These are phyloP conservation scores for Liopterus haemorrhoidalis DNA, from an alignment of 2,888 invertebrate species.

Conservation along the genomic window DNA sequence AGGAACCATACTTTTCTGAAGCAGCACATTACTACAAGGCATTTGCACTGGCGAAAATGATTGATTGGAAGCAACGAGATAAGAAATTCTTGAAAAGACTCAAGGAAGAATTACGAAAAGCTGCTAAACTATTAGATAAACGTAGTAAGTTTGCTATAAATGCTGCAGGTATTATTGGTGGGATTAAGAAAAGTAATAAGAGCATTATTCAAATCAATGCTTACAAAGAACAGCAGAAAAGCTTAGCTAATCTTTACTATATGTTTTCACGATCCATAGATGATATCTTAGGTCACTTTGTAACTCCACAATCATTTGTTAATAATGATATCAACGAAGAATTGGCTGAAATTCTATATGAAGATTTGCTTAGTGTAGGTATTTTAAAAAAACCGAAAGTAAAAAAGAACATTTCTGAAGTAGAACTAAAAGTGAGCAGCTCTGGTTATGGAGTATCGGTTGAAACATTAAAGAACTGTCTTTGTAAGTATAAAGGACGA, in stretches of 20 bases:
- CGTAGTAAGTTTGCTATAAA: slow-evolving; percentile 20
- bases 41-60: slow-evolving; percentile 25
- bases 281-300: slow-evolving; percentile 26
- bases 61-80: slow-evolving; percentile 13
- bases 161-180: slow-evolving; percentile 24
- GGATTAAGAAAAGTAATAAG: slow-evolving; percentile 26
- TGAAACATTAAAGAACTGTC: slow-evolving; percentile 2
- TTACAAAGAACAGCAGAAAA: slow-evolving; percentile 29
- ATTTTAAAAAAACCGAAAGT: slow-evolving; percentile 10
- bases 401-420: slow-evolving; percentile 1
- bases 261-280: slow-evolving; percentile 26
- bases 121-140: slow-evolving; percentile 22
- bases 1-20: slow-evolving; percentile 33
- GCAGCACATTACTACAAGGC: slow-evolving; percentile 37
- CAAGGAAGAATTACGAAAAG: slow-evolving; percentile 25
- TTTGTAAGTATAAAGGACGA: slow-evolving; percentile 2
- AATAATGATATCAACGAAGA: slow-evolving; percentile 17
- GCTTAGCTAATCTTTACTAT: slow-evolving; percentile 23
- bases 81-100: too few relatives aligned
- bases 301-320: slow-evolving; percentile 21
- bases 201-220: slow-evolving; percentile 30
- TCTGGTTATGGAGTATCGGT: slow-evolving; percentile 11
- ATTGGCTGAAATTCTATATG: slow-evolving; percentile 19
- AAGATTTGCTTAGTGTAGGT: slow-evolving; percentile 10
- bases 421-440: slow-evolving; percentile 16